A percentile compares a stretch with the other conserved stretches of the same genome.
These are phyloP conservation scores for Euzetes globulus DNA, from an alignment of 2,888 invertebrate species.

Conservation along the genomic window DNA sequence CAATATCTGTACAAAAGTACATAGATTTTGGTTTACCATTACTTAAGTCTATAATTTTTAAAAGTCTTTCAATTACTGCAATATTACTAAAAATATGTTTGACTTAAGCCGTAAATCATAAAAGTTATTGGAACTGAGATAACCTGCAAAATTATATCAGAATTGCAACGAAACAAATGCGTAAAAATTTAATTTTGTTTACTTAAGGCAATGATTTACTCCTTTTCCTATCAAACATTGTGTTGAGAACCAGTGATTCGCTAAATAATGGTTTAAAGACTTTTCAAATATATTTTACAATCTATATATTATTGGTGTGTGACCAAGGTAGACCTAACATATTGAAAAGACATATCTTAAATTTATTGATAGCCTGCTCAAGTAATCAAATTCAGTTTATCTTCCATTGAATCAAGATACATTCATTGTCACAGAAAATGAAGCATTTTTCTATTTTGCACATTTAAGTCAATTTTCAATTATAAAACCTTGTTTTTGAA, in stretches of 20 bases:
- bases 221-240: neutral
- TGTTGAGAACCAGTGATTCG: neutral
- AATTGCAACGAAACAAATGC: neutral
- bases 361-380: too few relatives aligned
- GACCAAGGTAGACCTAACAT: neutral
- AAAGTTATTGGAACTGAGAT: neutral
- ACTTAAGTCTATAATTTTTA: too few relatives aligned
- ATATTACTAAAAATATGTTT: too few relatives aligned
- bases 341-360: too few relatives aligned
- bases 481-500: too few relatives aligned
- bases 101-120: neutral
- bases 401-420: too few relatives aligned
- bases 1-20: neutral
- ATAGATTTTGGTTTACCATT: neutral
- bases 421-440: too few relatives aligned
- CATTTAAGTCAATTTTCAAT: too few relatives aligned
- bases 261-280: neutral
- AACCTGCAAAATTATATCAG: neutral
- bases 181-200: conserved; percentile 11
- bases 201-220: neutral
- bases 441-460: too few relatives aligned
- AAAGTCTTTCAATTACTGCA: too few relatives aligned
- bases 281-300: neutral
- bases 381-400: too few relatives aligned
- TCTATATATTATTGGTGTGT: too few relatives aligned